phyloP scores from a whole-genome alignment of 1,140 invertebrate genomes.

The Drosophila neocordata region DNA sequence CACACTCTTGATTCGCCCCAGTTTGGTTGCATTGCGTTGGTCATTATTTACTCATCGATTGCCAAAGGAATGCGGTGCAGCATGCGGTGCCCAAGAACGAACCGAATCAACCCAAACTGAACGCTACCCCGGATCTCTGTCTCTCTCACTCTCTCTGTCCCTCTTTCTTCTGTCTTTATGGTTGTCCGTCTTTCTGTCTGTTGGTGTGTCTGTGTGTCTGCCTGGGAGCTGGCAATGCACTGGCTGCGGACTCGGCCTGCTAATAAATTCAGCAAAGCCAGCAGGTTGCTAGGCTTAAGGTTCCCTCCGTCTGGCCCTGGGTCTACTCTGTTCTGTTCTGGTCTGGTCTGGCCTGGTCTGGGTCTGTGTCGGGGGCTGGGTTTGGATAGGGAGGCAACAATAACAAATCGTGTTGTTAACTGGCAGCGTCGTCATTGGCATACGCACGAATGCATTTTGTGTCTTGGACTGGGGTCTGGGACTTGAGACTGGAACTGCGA shows the following conservation, averaged over 20 bases:
- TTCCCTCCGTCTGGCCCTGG: constrained; percentile 28
- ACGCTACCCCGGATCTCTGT: constrained; percentile 25
- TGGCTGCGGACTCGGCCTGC: constrained; percentile 54
- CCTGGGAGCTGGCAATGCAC: constrained; percentile 37
- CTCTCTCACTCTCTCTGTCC: background rate
- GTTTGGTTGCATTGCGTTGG: constrained; percentile 73
- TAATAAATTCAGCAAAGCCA: constrained; percentile 80
- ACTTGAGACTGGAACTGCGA: constrained; percentile 12
- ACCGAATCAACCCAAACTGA: constrained; percentile 16
- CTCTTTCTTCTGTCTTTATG: constrained; percentile 7
- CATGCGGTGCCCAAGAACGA: constrained; percentile 47
- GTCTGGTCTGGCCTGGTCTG: background rate
- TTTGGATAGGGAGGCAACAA: constrained; percentile 42
- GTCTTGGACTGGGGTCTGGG: constrained; percentile 10
- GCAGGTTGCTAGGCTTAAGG: constrained; percentile 78
- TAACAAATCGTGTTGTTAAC: constrained; percentile 81
- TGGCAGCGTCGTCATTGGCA: constrained; percentile 73
- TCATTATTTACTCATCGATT: constrained; percentile 81
- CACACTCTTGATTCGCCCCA: constrained; percentile 34
- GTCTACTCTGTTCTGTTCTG: constrained; percentile 19
- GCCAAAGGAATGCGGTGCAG: constrained; percentile 72
- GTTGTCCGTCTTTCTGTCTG: constrained; percentile 8
- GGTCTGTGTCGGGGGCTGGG: constrained; percentile 1
- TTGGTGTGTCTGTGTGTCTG: constrained; percentile 3
- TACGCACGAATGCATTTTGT: constrained; percentile 70